Conservation (phyloP, 1,140 invertebrate species). For the Cyclina sinensis region DNA sequence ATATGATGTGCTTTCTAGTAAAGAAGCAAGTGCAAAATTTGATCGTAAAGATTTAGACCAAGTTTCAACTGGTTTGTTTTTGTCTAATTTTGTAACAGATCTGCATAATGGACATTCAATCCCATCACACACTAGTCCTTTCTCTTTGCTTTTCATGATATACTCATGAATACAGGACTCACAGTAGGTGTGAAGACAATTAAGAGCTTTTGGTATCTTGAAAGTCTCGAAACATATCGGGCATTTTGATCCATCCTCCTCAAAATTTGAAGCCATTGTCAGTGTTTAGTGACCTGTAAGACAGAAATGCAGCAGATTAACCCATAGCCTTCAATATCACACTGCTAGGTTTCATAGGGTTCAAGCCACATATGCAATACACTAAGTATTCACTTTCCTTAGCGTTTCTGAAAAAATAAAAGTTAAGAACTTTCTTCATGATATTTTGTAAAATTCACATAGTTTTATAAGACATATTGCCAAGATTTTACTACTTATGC, state of each 20-base stretch:
- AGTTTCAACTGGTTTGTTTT: background rate
- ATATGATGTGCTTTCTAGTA: background rate
- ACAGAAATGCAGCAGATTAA: too few relatives aligned
- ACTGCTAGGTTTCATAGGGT: too few relatives aligned
- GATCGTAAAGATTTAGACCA: background rate
- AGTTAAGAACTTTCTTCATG: too few relatives aligned
- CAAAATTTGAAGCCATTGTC: background rate
- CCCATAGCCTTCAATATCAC: too few relatives aligned
- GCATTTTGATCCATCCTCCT: background rate
- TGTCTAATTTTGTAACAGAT: background rate
- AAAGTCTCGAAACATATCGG: slow-evolving; percentile 7
- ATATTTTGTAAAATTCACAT: too few relatives aligned
- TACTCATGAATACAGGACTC: background rate
- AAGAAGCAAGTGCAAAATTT: background rate
- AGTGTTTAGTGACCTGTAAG: too few relatives aligned
- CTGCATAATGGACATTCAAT: background rate
- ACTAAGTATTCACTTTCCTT: too few relatives aligned
- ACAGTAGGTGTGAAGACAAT: background rate
- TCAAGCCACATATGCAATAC: too few relatives aligned
- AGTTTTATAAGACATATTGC: too few relatives aligned
- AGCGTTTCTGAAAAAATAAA: too few relatives aligned
- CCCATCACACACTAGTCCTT: background rate
- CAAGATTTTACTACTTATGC: too few relatives aligned
- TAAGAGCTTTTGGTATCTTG: background rate
- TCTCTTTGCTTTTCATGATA: background rate